Conservation (phyloP, 2,888 invertebrate genomes). For the Chaetogeoica ovagalla region DNA sequence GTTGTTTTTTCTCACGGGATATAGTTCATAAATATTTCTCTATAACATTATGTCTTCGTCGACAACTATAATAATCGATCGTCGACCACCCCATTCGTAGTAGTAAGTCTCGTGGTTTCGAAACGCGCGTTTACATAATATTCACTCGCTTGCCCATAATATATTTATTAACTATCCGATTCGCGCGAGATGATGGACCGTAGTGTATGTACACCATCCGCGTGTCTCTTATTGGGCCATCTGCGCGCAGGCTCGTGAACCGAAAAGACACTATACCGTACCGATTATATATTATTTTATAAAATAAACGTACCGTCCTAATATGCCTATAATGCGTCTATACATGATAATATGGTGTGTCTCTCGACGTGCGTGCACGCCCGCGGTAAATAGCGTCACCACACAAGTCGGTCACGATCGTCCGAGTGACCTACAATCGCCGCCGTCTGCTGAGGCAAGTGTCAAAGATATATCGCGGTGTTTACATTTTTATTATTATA, state of each 20-base stretch:
- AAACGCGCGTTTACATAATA: neutral
- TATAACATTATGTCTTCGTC: neutral
- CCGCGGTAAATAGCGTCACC: conserved; percentile 5
- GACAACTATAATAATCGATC: conserved; percentile 8
- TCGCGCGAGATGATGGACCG: neutral
- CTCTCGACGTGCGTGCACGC: no score
- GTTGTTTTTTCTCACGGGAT: conserved; percentile 41
- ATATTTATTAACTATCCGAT: conserved; percentile 22
- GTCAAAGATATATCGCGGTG: conserved; percentile 36
- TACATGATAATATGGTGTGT: no score
- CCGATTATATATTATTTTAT: neutral
- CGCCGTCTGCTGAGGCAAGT: conserved; percentile 1
- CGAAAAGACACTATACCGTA: neutral
- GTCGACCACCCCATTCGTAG: conserved; percentile 23
- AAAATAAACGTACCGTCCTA: conserved; percentile 33
- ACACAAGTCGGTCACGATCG: conserved; percentile 52
- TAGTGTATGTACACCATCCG: neutral
- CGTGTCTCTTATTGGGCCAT: no score
- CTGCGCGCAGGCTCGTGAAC: neutral
- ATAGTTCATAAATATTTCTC: no score
- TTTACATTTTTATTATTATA: conserved; percentile 19
- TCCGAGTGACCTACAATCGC: conserved; percentile 48
- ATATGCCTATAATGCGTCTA: no score
- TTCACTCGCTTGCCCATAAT: conserved; percentile 12
- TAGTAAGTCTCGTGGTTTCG: conserved; percentile 46